A percentile compares a stretch with the other conserved stretches of the same genome.
Evolutionary conservation across 2,888 invertebrate species (phyloP).

Genomic region (Parelbella ahira): DNA sequence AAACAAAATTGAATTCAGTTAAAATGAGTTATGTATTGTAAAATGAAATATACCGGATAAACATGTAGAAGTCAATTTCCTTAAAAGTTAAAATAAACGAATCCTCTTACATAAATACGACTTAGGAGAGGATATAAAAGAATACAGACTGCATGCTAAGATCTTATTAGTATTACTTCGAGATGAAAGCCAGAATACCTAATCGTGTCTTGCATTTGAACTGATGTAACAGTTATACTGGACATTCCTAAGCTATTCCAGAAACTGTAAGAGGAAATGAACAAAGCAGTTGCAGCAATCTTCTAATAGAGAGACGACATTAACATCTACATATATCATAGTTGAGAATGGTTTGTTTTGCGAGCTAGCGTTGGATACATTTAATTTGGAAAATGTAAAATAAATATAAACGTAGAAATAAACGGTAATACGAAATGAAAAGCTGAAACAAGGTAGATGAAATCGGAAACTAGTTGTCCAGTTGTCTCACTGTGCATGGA

Average conservation of each 20-base stretch:
- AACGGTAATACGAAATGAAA: conserved; percentile 5
- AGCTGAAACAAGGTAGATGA: conserved; percentile 13
- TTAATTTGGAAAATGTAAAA: conserved; percentile 18
- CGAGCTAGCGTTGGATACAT: conserved; percentile 9
- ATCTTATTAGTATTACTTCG: no score
- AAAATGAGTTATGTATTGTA: no score
- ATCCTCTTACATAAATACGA: no score
- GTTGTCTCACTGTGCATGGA: background rate
- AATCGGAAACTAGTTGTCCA: conserved; percentile 4
- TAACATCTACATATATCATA: conserved; percentile 24
- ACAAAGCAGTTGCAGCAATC: conserved; percentile 15
- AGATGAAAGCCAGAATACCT: conserved; percentile 6
- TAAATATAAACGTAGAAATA: conserved; percentile 20
- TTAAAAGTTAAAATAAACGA: no score
- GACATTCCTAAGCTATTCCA: conserved; percentile 5
- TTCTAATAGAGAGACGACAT: conserved; percentile 10
- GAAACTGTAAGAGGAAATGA: conserved; percentile 20
- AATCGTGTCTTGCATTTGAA: conserved; percentile 12
- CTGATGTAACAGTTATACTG: background rate
- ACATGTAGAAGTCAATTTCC: no score
- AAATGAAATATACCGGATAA: no score
- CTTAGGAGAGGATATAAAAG: no score
- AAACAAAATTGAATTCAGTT: no score
- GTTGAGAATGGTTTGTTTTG: conserved; percentile 20
- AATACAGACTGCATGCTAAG: no score